Conservation (phyloP, 2,797 vertebrate species). For the Ctenochaetus hawaiiensis region DNA sequence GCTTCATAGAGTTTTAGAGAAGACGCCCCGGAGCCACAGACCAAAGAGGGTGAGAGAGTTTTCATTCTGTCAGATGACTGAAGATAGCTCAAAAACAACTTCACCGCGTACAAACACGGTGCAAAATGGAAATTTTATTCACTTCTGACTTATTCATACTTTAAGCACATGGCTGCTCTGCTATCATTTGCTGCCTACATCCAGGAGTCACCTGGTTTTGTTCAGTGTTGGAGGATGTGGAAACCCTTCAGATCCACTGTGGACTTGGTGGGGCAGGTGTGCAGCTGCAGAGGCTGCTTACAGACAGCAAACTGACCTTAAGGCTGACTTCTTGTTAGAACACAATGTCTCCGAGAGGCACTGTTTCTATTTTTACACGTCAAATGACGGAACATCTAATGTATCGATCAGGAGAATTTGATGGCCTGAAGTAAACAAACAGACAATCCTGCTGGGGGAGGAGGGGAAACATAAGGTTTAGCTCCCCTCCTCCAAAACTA, state of each 20-base stretch:
- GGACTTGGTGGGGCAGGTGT: too few species aligned
- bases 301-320: neutral
- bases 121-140: neutral
- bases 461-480: too few species aligned
- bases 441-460: too few species aligned
- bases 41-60: constrained; percentile 14
- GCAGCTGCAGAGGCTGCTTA: neutral
- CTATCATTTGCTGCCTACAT: neutral
- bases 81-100: constrained; percentile 13
- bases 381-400: too few species aligned
- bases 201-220: neutral
- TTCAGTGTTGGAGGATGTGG: neutral
- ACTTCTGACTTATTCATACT: neutral
- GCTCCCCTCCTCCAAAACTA: neutral
- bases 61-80: constrained; percentile 27
- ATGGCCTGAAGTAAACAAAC: too few species aligned
- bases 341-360: neutral
- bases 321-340: neutral
- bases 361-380: neutral
- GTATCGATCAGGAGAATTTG: too few species aligned
- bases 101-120: neutral
- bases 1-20: constrained; percentile 32
- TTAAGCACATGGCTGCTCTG: neutral
- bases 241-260: neutral
- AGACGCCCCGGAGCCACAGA: constrained; percentile 27